These are phyloP conservation scores for Leptosomus discolor DNA, from an alignment of 2,113 vertebrate species.

Conservation along the genomic window DNA sequence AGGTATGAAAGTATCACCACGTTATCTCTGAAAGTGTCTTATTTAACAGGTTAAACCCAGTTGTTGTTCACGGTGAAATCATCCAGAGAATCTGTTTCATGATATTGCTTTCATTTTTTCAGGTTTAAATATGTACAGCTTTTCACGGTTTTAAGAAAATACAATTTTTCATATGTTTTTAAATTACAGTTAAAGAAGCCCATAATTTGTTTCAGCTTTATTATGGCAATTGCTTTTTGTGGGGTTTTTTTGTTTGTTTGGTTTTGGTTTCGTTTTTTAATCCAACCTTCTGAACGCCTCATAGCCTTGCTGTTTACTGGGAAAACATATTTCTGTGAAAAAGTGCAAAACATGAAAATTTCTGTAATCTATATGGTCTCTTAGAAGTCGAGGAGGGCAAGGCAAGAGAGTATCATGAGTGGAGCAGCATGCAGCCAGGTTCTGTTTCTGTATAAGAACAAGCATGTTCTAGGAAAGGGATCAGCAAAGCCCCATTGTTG, in stretches of 20 bases:
- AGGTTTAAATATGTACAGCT: not conserved
- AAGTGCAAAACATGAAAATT: not conserved
- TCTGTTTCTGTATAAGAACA: not conserved
- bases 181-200: not conserved
- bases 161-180: not conserved
- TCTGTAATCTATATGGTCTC: not conserved
- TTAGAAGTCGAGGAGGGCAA: not conserved
- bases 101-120: not conserved
- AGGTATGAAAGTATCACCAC: not conserved
- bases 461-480: not conserved
- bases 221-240: not conserved
- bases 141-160: not conserved
- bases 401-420: not conserved
- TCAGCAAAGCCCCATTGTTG: not conserved
- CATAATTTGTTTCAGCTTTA: not conserved
- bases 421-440: not conserved
- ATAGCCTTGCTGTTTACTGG: not conserved
- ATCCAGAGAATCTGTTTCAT: not conserved
- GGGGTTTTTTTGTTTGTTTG: not conserved
- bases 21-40: not conserved
- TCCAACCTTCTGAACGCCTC: not conserved
- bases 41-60: not conserved
- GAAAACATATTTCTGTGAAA: not conserved
- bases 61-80: slow-evolving; percentile 10
- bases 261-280: not conserved